Evolutionary conservation across 1,140 invertebrate species (phyloP).

Genomic region (Medauroidea extradentata): DNA sequence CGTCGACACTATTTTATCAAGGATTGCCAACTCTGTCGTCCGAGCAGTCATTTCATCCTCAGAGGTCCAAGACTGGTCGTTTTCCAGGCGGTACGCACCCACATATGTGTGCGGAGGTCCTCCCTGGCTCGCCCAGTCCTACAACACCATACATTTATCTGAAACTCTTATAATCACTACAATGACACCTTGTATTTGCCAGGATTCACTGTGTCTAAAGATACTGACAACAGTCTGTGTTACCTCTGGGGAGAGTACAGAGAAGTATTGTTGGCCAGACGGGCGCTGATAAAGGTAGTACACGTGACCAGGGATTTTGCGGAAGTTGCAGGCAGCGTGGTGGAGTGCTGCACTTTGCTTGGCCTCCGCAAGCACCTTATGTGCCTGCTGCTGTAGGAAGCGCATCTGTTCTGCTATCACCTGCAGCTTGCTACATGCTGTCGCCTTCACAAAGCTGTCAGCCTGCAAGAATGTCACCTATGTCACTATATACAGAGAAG

Average conservation of each 20-base stretch:
- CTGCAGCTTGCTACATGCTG: constrained; percentile 58
- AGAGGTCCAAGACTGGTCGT: constrained; percentile 65
- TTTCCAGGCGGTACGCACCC: constrained; percentile 62
- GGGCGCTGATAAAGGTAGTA: constrained; percentile 67
- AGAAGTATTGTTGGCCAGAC: constrained; percentile 62
- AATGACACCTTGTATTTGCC: too few species aligned
- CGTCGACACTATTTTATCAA: not conserved
- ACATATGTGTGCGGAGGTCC: constrained; percentile 53
- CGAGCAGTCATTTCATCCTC: constrained; percentile 37
- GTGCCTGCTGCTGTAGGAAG: constrained; percentile 60
- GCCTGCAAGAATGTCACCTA: constrained; percentile 39
- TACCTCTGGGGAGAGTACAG: constrained; percentile 64
- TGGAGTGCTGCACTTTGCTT: constrained; percentile 55
- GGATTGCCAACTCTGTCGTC: not conserved
- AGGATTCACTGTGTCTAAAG: too few species aligned
- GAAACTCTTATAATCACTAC: constrained; percentile 2
- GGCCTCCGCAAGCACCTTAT: constrained; percentile 57
- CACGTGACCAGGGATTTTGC: constrained; percentile 62
- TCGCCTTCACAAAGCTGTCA: constrained; percentile 55
- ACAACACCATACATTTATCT: constrained; percentile 25
- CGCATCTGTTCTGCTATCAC: constrained; percentile 64
- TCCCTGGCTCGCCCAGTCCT: constrained; percentile 58
- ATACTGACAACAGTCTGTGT: too few species aligned
- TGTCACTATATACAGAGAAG: not conserved
- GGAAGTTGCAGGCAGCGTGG: constrained; percentile 65